A percentile compares a stretch with the other conserved stretches of the same genome.
These are phyloP conservation scores for Phocoena sinus DNA, from an alignment of 2,113 vertebrate genomes.

Conservation along the genomic window DNA sequence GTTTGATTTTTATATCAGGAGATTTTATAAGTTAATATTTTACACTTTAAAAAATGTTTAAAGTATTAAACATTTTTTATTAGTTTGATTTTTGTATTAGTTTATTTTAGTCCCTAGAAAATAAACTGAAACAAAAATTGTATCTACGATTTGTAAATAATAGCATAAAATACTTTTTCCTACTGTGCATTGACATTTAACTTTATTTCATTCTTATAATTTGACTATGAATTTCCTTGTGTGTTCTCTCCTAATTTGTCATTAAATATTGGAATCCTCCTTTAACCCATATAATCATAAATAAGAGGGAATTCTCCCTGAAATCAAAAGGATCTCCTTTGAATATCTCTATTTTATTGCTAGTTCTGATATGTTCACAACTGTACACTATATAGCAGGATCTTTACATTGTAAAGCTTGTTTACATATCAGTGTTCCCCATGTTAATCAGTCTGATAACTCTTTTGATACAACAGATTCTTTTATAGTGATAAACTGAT, in stretches of 20 bases:
- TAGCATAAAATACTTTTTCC: background rate
- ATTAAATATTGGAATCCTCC: background rate
- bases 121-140: background rate
- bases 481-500: background rate
- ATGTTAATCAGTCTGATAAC: background rate
- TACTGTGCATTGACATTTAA: background rate
- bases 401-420: background rate
- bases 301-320: background rate
- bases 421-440: background rate
- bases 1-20: background rate
- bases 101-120: background rate
- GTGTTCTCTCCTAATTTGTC: background rate
- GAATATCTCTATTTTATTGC: background rate
- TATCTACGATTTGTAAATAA: background rate
- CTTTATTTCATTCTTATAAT: background rate
- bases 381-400: background rate
- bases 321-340: background rate
- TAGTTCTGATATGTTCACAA: background rate
- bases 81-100: background rate
- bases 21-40: background rate
- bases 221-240: background rate
- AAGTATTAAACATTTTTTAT: background rate
- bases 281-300: background rate
- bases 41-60: background rate
- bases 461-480: background rate